Conservation (phyloP, 2,113 vertebrate species). For the Labrus mixtus region DNA sequence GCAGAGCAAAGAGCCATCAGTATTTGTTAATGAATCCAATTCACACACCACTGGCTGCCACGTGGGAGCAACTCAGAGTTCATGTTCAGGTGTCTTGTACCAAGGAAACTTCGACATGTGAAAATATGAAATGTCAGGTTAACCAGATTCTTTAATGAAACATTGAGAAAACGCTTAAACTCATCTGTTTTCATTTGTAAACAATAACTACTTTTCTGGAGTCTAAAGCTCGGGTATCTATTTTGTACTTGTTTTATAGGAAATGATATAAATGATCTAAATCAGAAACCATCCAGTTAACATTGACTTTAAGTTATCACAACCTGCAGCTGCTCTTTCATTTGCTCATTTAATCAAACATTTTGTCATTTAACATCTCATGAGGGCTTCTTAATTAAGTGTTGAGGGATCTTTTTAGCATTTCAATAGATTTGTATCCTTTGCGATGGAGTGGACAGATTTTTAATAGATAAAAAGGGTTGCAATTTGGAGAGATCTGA, state of each 20-base stretch:
- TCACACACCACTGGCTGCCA: no score
- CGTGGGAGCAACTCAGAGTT: no score
- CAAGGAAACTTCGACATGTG: neutral
- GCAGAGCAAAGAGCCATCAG: no score
- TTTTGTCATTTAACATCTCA: neutral
- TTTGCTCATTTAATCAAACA: neutral
- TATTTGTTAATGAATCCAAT: no score
- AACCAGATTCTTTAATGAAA: neutral
- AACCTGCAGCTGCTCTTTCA: neutral
- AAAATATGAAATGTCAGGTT: neutral
- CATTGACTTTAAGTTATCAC: neutral
- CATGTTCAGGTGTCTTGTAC: no score
- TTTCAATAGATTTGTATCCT: constrained; percentile 5
- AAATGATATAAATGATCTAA: neutral
- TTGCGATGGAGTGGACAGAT: neutral
- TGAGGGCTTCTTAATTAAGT: constrained; percentile 5
- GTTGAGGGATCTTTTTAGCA: neutral
- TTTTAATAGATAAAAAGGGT: constrained; percentile 12
- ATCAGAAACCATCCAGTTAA: neutral
- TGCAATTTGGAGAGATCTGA: neutral
- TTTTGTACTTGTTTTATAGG: neutral
- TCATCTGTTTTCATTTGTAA: neutral
- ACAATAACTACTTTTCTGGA: neutral
- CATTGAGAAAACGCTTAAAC: neutral
- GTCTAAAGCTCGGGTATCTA: neutral